Evolutionary conservation across 2,888 invertebrate species (phyloP).

Genomic region (Ditula angustiorana): DNA sequence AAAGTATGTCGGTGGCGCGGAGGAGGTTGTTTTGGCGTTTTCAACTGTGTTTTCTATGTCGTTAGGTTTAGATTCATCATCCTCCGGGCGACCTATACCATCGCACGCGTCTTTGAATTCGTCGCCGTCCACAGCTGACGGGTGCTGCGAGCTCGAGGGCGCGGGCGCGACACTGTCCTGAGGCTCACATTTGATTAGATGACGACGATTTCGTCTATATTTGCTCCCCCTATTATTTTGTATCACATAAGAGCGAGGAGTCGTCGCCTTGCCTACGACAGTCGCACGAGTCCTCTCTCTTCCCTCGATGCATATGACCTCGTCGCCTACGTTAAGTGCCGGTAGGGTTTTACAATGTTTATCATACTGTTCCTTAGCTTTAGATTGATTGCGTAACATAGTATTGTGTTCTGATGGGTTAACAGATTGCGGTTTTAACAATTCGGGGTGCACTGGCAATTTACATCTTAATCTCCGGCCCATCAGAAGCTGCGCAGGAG

Average conservation of each 20-base stretch:
- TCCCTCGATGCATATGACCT: slow-evolving; percentile 4
- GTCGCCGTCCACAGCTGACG: not conserved
- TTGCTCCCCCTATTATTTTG: slow-evolving; percentile 5
- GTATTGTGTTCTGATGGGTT: slow-evolving; percentile 10
- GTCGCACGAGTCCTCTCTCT: not conserved
- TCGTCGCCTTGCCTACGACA: slow-evolving; percentile 1
- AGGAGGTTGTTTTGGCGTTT: too few relatives aligned
- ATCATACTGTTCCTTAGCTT: slow-evolving; percentile 2
- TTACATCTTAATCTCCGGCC: slow-evolving; percentile 37
- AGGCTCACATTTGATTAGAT: slow-evolving; percentile 15
- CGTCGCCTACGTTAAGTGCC: slow-evolving; percentile 3
- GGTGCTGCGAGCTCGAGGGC: not conserved
- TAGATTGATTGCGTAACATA: slow-evolving; percentile 15
- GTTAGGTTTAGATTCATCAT: not conserved
- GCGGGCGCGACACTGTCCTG: not conserved
- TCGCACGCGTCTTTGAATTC: not conserved
- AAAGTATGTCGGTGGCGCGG: too few relatives aligned
- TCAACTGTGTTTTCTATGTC: too few relatives aligned
- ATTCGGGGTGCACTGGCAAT: slow-evolving; percentile 27
- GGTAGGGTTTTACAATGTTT: slow-evolving; percentile 6
- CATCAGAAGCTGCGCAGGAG: slow-evolving; percentile 44
- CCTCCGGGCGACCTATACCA: not conserved
- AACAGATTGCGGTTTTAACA: slow-evolving; percentile 1
- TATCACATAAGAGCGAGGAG: slow-evolving; percentile 15
- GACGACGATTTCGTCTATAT: slow-evolving; percentile 14